These are phyloP conservation scores for Nanorana parkeri DNA, from an alignment of 2,113 vertebrate species.

Conservation along the genomic window DNA sequence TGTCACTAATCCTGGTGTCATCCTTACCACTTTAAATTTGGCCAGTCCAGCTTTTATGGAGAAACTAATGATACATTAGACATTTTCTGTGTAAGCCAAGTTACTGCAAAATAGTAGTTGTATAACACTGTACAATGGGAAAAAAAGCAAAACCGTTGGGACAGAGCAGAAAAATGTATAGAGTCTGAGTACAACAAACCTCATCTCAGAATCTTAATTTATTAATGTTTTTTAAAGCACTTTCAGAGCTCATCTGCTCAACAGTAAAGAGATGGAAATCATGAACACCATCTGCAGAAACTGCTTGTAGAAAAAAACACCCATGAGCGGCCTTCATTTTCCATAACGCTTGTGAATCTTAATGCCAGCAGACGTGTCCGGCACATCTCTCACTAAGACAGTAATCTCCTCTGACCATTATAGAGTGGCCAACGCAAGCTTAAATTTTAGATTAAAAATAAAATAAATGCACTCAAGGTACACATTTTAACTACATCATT, in stretches of 20 bases:
- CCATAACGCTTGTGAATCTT: slow-evolving; percentile 55
- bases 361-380: slow-evolving; percentile 32
- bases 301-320: slow-evolving; percentile 63
- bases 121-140: slow-evolving; percentile 58
- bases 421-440: background rate
- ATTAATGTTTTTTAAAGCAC: slow-evolving; percentile 64
- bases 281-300: slow-evolving; percentile 62
- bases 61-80: slow-evolving; percentile 61
- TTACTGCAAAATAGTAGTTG: slow-evolving; percentile 56
- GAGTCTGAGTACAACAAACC: background rate
- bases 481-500: slow-evolving; percentile 19
- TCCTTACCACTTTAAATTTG: slow-evolving; percentile 46
- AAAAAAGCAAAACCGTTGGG: slow-evolving; percentile 2
- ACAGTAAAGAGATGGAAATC: slow-evolving; percentile 59
- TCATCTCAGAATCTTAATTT: slow-evolving; percentile 65
- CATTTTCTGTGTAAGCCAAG: slow-evolving; percentile 50
- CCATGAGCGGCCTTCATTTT: slow-evolving; percentile 61
- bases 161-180: slow-evolving; percentile 52
- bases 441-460: slow-evolving; percentile 30
- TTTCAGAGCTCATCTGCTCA: slow-evolving; percentile 62
- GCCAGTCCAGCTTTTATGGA: slow-evolving; percentile 50
- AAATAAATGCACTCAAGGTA: slow-evolving; percentile 13
- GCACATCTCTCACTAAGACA: slow-evolving; percentile 25
- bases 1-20: background rate
- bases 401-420: slow-evolving; percentile 39